A percentile compares a stretch with the other conserved stretches of the same genome.
These are phyloP conservation scores for Cheilosia vernalis DNA, from an alignment of 2,888 invertebrate genomes.

Conservation along the genomic window DNA sequence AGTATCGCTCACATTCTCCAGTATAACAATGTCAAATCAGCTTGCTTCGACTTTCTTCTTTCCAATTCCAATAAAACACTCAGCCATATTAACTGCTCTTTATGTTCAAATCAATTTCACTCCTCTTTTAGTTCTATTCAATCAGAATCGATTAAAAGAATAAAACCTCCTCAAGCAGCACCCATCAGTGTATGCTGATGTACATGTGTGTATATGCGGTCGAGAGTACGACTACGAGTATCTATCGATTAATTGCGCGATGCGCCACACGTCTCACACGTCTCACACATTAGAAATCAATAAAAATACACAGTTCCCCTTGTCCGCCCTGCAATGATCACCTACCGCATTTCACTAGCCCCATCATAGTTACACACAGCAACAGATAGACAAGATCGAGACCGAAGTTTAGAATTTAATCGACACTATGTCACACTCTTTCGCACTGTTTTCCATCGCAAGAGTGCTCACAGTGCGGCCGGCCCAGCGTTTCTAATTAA, in stretches of 20 bases:
- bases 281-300: conserved; percentile 68
- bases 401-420: conserved; percentile 71
- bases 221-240: too few relatives aligned
- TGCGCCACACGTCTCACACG: conserved; percentile 43
- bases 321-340: conserved; percentile 30
- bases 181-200: conserved; percentile 1
- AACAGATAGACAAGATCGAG: conserved; percentile 65
- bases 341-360: conserved; percentile 29
- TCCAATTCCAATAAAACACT: conserved; percentile 10
- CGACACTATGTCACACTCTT: conserved; percentile 73
- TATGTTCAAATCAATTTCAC: conserved; percentile 73
- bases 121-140: conserved; percentile 68
- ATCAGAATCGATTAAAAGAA: conserved; percentile 72
- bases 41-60: conserved; percentile 4
- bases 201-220: conserved; percentile 11
- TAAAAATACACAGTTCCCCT: conserved; percentile 32
- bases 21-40: conserved; percentile 36
- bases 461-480: conserved; percentile 67
- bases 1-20: conserved; percentile 21
- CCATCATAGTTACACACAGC: background rate
- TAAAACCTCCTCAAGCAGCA: conserved; percentile 50
- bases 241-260: conserved; percentile 69
- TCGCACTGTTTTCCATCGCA: conserved; percentile 46
- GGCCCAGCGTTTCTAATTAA: conserved; percentile 81
- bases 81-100: conserved; percentile 60